phyloP scores from a whole-genome alignment of 2,888 invertebrate genomes.

The Disparrhopalites patrizii region DNA sequence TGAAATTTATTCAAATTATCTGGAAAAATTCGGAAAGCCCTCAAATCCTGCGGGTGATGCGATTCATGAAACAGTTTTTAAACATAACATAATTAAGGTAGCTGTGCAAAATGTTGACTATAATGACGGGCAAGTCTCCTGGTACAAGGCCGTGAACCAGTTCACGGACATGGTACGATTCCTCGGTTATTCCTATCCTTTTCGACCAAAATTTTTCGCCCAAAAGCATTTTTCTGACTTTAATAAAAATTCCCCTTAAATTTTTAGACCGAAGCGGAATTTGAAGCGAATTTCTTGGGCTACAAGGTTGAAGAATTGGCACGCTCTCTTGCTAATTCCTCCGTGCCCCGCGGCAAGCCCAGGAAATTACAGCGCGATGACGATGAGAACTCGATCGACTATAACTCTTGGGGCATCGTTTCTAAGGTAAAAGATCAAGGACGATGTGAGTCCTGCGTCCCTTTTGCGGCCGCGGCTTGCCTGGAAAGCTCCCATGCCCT shows the following conservation, averaged over 20 bases:
- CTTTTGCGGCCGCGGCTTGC: constrained; percentile 8
- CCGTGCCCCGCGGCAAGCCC: neutral
- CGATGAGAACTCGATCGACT: neutral
- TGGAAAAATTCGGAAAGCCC: too few species aligned
- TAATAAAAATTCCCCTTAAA: too few species aligned
- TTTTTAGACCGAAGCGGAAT: constrained; percentile 13
- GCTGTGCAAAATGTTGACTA: constrained; percentile 7
- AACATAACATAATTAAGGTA: neutral
- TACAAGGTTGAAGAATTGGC: neutral
- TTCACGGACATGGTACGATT: constrained; percentile 20
- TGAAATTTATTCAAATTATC: neutral
- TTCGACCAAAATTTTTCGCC: too few species aligned
- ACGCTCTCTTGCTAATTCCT: neutral
- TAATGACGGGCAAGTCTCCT: neutral
- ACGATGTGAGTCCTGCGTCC: neutral
- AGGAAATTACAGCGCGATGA: neutral
- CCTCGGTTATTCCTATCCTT: too few species aligned
- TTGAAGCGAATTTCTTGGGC: neutral
- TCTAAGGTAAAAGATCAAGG: constrained; percentile 6
- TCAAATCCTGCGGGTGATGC: too few species aligned
- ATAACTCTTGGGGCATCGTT: neutral
- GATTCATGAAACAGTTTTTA: neutral
- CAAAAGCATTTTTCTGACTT: too few species aligned
- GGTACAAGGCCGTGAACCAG: constrained; percentile 7
- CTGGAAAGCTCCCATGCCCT: constrained; percentile 1